Evolutionary conservation across 2,888 invertebrate genomes (phyloP).

Genomic region (Colletes collaris): DNA sequence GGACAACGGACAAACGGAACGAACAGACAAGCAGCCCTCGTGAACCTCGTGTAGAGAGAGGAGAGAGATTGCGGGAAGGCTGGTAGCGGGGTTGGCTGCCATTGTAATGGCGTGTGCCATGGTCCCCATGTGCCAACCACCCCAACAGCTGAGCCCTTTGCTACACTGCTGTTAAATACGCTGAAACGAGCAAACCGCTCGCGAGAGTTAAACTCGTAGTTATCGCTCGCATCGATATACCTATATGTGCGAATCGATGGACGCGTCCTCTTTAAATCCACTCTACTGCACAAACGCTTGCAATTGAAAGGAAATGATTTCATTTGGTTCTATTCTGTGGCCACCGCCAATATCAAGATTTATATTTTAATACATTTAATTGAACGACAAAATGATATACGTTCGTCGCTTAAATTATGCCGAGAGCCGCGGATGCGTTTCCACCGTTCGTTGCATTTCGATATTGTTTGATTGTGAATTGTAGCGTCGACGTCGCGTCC

Average conservation of each 20-base stretch:
- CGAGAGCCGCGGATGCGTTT: constrained; percentile 32
- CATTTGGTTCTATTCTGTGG: constrained; percentile 58
- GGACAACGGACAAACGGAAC: constrained; percentile 64
- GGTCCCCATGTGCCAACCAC: constrained; percentile 74
- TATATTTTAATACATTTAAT: constrained; percentile 60
- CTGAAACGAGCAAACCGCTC: constrained; percentile 70
- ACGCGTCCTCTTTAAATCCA: constrained; percentile 70
- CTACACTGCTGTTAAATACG: constrained; percentile 70
- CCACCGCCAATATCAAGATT: constrained; percentile 53
- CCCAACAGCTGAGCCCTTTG: constrained; percentile 72
- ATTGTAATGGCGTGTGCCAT: constrained; percentile 77
- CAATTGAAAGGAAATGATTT: constrained; percentile 70
- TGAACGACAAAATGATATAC: constrained; percentile 52
- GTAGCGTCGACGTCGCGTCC: constrained; percentile 20
- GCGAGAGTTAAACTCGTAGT: constrained; percentile 73
- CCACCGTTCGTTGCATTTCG: constrained; percentile 47
- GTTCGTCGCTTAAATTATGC: constrained; percentile 54
- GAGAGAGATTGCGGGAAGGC: constrained; percentile 57
- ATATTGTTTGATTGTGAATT: constrained; percentile 51
- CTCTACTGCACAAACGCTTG: constrained; percentile 59
- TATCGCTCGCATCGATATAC: constrained; percentile 71
- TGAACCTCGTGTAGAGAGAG: constrained; percentile 71
- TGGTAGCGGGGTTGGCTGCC: constrained; percentile 61
- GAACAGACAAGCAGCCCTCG: constrained; percentile 71
- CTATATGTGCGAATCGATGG: constrained; percentile 61